phyloP scores from a whole-genome alignment of 2,888 invertebrate genomes.

The Chymomyza caudatula region DNA sequence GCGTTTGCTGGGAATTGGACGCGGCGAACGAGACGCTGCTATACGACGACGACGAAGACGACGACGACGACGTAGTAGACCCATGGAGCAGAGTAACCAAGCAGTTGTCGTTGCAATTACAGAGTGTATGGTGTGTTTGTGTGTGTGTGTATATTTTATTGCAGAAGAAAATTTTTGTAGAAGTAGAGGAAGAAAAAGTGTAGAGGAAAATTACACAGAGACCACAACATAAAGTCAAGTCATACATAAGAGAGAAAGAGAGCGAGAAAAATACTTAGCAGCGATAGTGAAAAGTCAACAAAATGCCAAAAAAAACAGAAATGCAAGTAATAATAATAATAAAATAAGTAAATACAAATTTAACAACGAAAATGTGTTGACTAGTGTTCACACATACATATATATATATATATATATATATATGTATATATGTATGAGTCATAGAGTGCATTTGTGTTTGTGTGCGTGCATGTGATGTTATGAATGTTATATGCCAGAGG shows the following conservation, averaged over 20 bases:
- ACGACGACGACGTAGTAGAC: too few species aligned
- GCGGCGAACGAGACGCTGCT: slow-evolving; percentile 15
- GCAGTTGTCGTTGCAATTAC: not conserved
- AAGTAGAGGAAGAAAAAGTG: slow-evolving; percentile 44
- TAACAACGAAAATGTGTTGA: slow-evolving; percentile 9
- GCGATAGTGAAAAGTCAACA: slow-evolving; percentile 50
- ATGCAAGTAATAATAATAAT: slow-evolving; percentile 47
- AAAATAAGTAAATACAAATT: slow-evolving; percentile 1
- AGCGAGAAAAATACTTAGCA: slow-evolving; percentile 28
- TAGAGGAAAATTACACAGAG: slow-evolving; percentile 61
- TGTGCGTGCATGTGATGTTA: too few species aligned
- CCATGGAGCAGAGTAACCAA: not conserved
- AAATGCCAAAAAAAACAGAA: slow-evolving; percentile 55
- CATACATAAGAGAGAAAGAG: slow-evolving; percentile 13
- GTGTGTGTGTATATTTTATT: slow-evolving; percentile 12
- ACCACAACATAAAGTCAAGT: slow-evolving; percentile 46
- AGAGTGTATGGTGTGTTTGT: slow-evolving; percentile 9
- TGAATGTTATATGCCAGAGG: too few species aligned
- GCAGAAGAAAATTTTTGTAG: slow-evolving; percentile 28
- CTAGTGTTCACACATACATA: not conserved
- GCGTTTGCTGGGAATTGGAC: not conserved
- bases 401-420: not conserved
- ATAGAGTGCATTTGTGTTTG: too few species aligned
- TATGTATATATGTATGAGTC: too few species aligned
- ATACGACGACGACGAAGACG: too few species aligned